Evolutionary conservation across 2,888 invertebrate genomes (phyloP), one percentile per base, ranked within the genome.

Genomic region (Melanostoma scalare): DNA sequence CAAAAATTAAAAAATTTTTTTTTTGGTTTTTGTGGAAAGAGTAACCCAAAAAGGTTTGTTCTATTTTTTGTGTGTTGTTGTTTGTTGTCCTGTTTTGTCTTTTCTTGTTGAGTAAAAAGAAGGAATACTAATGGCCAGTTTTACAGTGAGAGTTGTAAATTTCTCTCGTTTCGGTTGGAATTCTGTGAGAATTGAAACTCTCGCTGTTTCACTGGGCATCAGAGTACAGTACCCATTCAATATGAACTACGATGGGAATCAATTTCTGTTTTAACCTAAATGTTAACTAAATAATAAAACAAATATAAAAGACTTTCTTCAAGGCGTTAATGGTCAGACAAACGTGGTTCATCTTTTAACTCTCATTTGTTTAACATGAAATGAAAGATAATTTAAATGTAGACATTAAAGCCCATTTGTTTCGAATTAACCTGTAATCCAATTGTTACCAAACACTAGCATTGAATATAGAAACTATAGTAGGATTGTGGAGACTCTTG

Each of bases 321-420:
- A 20, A 40, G 68, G 79, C 79, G 79, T 79, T 79, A 46, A 31
- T 69, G 79, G 74, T 79, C 79, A 79, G 63, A 63, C 75, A 61
- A 35, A 68, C 61, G 74, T 67, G 52, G 31, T 53, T 74, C 55
- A 73, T 53, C 3, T 9, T 6, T 73, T 67, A 52, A 53, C 46
- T 9, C 30, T 58, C 56, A 74, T 74, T 44, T 35, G 6, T 9
- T 44, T 42, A 50, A 38, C 20, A 30, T 8, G n/a, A 60, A 40
- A 30, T 8, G n/a, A 60, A 40, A 42, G 35, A 10, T 8, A 4
- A 56, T 55, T 38, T 38, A 38, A 42, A 30, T 40, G 42, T 56
- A 40, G 20, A 20, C 20, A 20, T 20, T 20, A 20, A 20, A 20
- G 20, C 20, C 20, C 20, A 40, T 40, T 42, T 9, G 5, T 31